Base-by-base conservation (phyloP, 2,888 invertebrate genomes). In the Caenorhabditis japonica region DNA sequence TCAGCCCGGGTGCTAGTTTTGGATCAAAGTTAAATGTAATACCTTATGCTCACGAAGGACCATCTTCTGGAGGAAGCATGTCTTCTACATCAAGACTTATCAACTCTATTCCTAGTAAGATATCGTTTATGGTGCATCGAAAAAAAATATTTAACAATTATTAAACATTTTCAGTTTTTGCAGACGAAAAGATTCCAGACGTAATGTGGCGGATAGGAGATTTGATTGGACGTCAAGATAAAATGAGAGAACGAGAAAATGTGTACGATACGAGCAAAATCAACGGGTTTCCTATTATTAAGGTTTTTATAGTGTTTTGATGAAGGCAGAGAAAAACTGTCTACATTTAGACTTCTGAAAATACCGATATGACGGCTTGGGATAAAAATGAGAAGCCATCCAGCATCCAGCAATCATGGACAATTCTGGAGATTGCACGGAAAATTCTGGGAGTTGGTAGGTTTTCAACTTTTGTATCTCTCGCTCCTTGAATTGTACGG, bases 151-250 rank as follows among this genome's bases (percentile, higher is more conserved):
- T 7, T 30, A 30, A 10, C 30, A 19, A 17, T 36, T 17, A 3
- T 4, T 7, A 10, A 3, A 36, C 7, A 44, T 8, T 1, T 17
- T 5, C 10, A 30, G 30, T 30, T 4, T 10, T 30, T 70, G 41
- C 62, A 59, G 62, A 27, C 8, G 34, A 59, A 7, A 64, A 47
- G 10, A n/a, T 72, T 12, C 73, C 73, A 8, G 15, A 61, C 7
- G 53, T 61, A 4, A 73, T 73, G 66, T 68, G 56, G 52, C 21
- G 59, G 19, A 73, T 73, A 12, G 73, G 73, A 39, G 68, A 73
- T 61, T 34, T 73, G 17, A 56, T 73, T 7, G 56, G 60, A 17
- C 43, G 44, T 23, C 33, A 52, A 8, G 44, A 59, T 3, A 27
- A 59, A 12, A 4, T 12, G 25, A 68, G 49, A 27, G 43, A 52